Evolutionary conservation across 2,888 invertebrate species (phyloP), one percentile per base, ranked within the genome.

Genomic region (Ectropis crepuscularia): DNA sequence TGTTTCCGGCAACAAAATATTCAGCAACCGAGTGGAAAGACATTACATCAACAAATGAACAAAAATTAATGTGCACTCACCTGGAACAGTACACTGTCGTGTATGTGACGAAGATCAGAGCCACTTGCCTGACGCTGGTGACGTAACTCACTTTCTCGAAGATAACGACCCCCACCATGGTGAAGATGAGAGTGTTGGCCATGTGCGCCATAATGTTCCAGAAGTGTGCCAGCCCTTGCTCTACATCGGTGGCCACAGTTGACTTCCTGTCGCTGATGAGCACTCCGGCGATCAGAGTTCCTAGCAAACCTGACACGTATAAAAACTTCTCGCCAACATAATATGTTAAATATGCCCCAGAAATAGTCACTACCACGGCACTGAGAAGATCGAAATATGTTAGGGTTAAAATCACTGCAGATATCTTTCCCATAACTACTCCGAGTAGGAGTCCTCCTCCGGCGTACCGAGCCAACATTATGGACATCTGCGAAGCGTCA

Each of bases 161-260:
- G 36, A 95, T 94, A 42, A 94, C 93, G 10, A 95, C 93, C 0
- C 95, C 95, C 0, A 94, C 93, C 77, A 95, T 91, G 0, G 95
- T 93, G 67, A 95, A 95, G 45, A 95, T 90, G 9, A 95, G 76
- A 0, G 94, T 94, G 71, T 95, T 95, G 5, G 87, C 86, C 6
- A 81, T 74, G 63, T 89, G 85, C 0, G 85, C 81, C 60, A 89
- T 37, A 48, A 92, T 86, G 12, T 66, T 72, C 91, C 92, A 92
- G 63, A 89, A 88, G 16, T 85, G 74, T 0, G 85, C 67, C 46
- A 90, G 76, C 0, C 87, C 77, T 41, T 81, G 83, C 57, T 92
- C 91, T 6, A 92, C 88, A 6, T 92, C 91, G 0, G 85, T 85
- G 7, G 90, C 82, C 0, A 92, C 78, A 0, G 87, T 85, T 0